Conservation (phyloP, 1,140 invertebrate species). For the Acromyrmex heyeri region DNA sequence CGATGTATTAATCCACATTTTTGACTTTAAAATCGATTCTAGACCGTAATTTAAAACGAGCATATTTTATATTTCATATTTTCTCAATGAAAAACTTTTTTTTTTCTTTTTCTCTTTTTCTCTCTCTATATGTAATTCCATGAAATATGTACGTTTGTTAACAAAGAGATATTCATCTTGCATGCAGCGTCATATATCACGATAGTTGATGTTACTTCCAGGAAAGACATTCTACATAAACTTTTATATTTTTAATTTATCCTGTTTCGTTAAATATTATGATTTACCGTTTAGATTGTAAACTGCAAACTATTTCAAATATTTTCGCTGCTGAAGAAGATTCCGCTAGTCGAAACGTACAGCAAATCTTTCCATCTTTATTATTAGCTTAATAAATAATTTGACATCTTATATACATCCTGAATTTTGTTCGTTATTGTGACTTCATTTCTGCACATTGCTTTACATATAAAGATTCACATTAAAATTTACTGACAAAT, state of each 20-base stretch:
- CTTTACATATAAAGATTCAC: no score
- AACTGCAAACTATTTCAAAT: neutral
- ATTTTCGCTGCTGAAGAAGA: no score
- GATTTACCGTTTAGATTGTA: neutral
- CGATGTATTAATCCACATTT: neutral
- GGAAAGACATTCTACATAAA: neutral
- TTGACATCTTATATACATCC: no score
- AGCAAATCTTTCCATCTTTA: no score
- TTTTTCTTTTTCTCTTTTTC: neutral
- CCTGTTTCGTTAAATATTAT: neutral
- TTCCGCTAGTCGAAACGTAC: no score
- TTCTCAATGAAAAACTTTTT: neutral
- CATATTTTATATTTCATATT: slow-evolving; percentile 4
- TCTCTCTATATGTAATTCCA: neutral
- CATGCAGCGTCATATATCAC: neutral
- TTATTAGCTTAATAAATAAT: no score
- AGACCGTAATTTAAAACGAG: neutral
- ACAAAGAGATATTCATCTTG: slow-evolving; percentile 31
- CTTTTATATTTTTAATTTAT: neutral
- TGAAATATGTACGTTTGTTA: neutral
- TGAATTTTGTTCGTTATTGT: no score
- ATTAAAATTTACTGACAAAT: neutral
- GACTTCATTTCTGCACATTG: no score
- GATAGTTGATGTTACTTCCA: slow-evolving; percentile 4
- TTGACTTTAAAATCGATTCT: neutral